Percentiles rank a stretch among this genome's conserved stretches.
phyloP scores from a whole-genome alignment of 1,140 invertebrate species.

The Aphaenogaster rudis region DNA sequence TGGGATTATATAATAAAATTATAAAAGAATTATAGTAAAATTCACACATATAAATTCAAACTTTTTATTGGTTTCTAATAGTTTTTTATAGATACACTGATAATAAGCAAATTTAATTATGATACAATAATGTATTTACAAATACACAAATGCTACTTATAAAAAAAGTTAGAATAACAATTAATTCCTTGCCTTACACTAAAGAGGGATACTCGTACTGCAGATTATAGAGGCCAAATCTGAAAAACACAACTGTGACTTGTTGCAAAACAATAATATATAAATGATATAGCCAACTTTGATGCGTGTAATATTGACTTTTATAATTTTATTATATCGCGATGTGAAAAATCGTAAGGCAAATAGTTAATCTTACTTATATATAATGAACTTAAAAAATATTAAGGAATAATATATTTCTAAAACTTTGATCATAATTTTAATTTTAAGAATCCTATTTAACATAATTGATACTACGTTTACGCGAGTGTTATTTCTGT shows the following conservation, averaged over 20 bases:
- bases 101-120: not conserved
- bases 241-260: too few species aligned
- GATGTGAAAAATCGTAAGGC: too few species aligned
- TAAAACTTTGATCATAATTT: not conserved
- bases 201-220: too few species aligned
- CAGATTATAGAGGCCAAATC: too few species aligned
- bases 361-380: not conserved
- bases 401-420: not conserved
- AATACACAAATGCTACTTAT: not conserved
- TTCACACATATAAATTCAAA: not conserved
- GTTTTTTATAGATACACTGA: not conserved
- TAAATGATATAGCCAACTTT: too few species aligned
- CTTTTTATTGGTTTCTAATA: conserved; percentile 6
- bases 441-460: not conserved
- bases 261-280: too few species aligned
- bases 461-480: not conserved
- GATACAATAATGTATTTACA: not conserved
- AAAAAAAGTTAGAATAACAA: not conserved
- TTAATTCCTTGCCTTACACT: too few species aligned
- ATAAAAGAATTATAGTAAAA: not conserved
- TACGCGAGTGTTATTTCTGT: too few species aligned
- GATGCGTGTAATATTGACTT: too few species aligned
- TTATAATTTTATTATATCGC: too few species aligned
- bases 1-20: not conserved
- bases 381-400: not conserved